phyloP scores from a whole-genome alignment of 2,113 vertebrate species.

The Neofelis nebulosa region DNA sequence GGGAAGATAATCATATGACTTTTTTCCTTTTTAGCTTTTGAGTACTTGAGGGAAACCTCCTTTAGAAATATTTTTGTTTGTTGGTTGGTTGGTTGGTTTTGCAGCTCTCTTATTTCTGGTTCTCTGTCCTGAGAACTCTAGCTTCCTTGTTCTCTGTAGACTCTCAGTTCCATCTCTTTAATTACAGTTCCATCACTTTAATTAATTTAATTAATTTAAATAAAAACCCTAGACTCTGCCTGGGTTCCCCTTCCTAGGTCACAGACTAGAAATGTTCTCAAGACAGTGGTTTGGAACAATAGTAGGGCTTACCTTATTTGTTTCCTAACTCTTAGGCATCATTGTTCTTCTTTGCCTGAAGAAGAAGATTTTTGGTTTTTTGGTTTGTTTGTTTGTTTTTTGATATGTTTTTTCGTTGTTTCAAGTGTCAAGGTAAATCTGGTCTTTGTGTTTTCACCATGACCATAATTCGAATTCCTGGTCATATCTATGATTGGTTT shows the following conservation, averaged over 20 bases:
- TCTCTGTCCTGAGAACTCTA: not conserved
- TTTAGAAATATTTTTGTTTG: not conserved
- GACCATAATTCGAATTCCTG: not conserved
- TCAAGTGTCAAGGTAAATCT: not conserved
- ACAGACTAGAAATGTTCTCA: not conserved
- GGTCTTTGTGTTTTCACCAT: not conserved
- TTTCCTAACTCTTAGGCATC: not conserved
- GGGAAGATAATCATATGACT: not conserved
- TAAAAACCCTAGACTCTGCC: not conserved
- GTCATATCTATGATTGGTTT: not conserved
- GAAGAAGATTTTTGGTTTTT: too few relatives aligned
- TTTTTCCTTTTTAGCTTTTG: not conserved
- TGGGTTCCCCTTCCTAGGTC: not conserved
- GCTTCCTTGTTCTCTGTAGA: not conserved
- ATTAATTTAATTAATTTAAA: not conserved
- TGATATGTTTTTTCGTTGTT: not conserved
- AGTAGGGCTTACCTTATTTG: not conserved
- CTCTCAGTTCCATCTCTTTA: not conserved
- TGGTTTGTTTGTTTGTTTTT: too few relatives aligned
- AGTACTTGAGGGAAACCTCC: not conserved
- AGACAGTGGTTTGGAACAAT: not conserved
- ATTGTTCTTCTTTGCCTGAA: not conserved
- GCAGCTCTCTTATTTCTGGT: not conserved
- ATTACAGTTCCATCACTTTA: not conserved
- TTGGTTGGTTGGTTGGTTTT: not conserved